phyloP scores from a whole-genome alignment of 2,113 vertebrate genomes.

The human region DNA sequence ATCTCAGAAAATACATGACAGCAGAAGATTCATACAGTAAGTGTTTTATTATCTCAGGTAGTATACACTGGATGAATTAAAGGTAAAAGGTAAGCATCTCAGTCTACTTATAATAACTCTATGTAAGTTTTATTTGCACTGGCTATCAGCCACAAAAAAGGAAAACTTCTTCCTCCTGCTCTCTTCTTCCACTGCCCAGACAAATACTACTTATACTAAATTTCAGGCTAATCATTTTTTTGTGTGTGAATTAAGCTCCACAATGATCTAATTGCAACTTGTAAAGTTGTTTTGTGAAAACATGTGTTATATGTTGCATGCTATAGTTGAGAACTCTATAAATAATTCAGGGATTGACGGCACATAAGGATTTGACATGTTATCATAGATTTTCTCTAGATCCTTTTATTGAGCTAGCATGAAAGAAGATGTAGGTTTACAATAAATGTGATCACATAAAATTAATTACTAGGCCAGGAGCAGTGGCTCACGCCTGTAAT shows the following conservation, averaged over 20 bases:
- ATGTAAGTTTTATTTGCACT: background rate
- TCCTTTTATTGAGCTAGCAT: background rate
- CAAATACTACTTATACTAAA: background rate
- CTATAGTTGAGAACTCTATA: background rate
- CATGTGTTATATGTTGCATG: background rate
- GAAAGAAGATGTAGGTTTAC: background rate
- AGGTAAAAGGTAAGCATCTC: background rate
- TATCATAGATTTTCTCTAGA: background rate
- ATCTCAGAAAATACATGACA: background rate
- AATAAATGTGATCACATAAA: background rate
- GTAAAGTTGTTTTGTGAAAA: background rate
- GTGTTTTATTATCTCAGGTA: background rate
- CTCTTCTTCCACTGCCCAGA: background rate
- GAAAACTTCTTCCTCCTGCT: background rate
- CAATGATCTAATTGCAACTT: background rate
- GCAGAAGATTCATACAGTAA: background rate
- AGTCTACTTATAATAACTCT: background rate
- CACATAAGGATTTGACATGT: background rate
- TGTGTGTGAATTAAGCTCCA: background rate
- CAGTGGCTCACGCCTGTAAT: too few species aligned
- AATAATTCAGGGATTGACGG: background rate
- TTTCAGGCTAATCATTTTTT: too few species aligned
- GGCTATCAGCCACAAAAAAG: too few species aligned
- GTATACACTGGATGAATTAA: background rate
- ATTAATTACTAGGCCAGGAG: too few species aligned